Conservation (phyloP, 1,140 invertebrate species). For the Drosophila santomea region DNA sequence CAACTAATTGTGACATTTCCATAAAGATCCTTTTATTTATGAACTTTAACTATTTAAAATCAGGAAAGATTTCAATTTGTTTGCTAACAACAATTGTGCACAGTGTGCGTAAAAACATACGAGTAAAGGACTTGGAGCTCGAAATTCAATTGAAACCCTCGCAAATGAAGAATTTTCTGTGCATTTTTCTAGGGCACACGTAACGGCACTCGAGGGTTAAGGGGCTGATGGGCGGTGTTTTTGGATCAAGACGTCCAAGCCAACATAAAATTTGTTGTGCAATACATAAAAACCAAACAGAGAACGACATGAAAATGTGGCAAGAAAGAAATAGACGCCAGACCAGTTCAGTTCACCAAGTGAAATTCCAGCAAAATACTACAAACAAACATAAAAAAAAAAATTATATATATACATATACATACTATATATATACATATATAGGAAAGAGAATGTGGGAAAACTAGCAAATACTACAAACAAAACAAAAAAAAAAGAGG, state of each 20-base stretch:
- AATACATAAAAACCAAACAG: slow-evolving; percentile 78
- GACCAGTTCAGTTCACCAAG: slow-evolving; percentile 37
- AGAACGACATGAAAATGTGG: slow-evolving; percentile 73
- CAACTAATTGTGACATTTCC: too few relatives aligned
- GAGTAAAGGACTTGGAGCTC: slow-evolving; percentile 46
- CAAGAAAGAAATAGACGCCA: slow-evolving; percentile 39
- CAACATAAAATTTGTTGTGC: slow-evolving; percentile 79
- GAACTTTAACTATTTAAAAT: too few relatives aligned
- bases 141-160: slow-evolving; percentile 77
- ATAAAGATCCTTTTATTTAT: too few relatives aligned
- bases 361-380: slow-evolving; percentile 27
- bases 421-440: not conserved
- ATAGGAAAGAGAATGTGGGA: not conserved
- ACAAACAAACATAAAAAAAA: slow-evolving; percentile 2
- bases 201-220: slow-evolving; percentile 36
- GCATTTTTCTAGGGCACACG: slow-evolving; percentile 76
- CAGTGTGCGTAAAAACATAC: not conserved
- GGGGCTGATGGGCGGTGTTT: not conserved
- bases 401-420: not conserved
- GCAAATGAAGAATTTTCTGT: slow-evolving; percentile 79
- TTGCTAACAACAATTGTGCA: too few relatives aligned
- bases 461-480: slow-evolving; percentile 16
- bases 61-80: too few relatives aligned
- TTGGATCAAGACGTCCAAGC: slow-evolving; percentile 55
- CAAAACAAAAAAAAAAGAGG: slow-evolving; percentile 11